Conservation (phyloP, 2,113 vertebrate genomes). For the Marcusenius ussheri region DNA sequence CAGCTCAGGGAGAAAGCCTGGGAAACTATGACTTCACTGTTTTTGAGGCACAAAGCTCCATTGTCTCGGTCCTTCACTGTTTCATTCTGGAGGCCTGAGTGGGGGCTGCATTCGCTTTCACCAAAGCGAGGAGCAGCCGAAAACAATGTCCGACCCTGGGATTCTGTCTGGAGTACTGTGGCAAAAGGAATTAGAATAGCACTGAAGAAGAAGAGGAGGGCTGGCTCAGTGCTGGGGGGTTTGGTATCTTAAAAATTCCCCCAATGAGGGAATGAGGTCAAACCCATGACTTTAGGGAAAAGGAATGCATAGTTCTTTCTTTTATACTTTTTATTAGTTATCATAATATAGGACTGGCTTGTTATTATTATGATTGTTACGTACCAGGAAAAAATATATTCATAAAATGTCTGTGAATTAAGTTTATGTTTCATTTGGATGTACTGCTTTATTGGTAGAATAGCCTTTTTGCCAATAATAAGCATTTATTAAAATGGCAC, state of each 20-base stretch:
- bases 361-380: not conserved
- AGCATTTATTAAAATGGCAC: not conserved
- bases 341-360: not conserved
- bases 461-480: not conserved
- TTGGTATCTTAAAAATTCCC: slow-evolving; percentile 16
- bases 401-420: not conserved
- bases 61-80: slow-evolving; percentile 58
- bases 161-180: slow-evolving; percentile 12
- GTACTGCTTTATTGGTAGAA: not conserved
- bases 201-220: slow-evolving; percentile 6
- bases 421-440: not conserved
- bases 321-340: not conserved
- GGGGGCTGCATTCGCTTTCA: slow-evolving; percentile 29
- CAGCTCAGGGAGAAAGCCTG: slow-evolving; percentile 53
- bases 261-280: not conserved
- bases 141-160: slow-evolving; percentile 23
- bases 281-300: not conserved
- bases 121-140: not conserved
- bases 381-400: not conserved
- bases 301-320: not conserved
- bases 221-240: slow-evolving; percentile 8
- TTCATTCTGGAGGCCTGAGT: slow-evolving; percentile 55
- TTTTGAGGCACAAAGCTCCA: slow-evolving; percentile 67
- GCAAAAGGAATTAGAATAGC: slow-evolving; percentile 11
- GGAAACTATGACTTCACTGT: slow-evolving; percentile 73